Conservation (phyloP, 2,113 vertebrate genomes). For the Ellobius talpinus region DNA sequence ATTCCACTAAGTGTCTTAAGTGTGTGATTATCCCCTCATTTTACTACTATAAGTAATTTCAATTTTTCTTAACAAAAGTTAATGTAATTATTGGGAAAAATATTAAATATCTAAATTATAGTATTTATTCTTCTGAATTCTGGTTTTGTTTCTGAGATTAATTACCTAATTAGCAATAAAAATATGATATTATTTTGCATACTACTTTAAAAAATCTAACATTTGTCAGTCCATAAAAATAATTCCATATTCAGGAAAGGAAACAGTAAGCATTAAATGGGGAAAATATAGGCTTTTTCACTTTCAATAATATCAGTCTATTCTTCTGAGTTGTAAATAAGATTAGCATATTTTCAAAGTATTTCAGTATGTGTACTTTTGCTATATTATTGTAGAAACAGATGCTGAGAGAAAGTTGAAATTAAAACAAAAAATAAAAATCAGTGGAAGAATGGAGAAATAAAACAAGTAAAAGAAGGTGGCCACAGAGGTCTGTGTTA, state of each 20-base stretch:
- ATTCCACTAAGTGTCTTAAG: slow-evolving; percentile 5
- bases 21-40: not conserved
- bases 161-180: slow-evolving; percentile 29
- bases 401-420: not conserved
- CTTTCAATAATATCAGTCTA: not conserved
- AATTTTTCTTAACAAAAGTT: slow-evolving; percentile 9
- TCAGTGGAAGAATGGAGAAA: not conserved
- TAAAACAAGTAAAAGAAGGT: not conserved
- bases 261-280: not conserved
- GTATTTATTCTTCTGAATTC: slow-evolving; percentile 58
- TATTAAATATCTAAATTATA: slow-evolving; percentile 51
- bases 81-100: not conserved
- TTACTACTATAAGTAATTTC: slow-evolving; percentile 13
- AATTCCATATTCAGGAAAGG: not conserved
- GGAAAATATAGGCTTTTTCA: not conserved
- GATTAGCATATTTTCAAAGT: not conserved
- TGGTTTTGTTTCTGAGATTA: slow-evolving; percentile 60
- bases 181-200: slow-evolving; percentile 55
- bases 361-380: not conserved
- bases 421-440: not conserved
- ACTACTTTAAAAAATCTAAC: slow-evolving; percentile 15
- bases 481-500: not conserved
- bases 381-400: not conserved
- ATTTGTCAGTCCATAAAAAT: not conserved
- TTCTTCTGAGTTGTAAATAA: not conserved